These are phyloP conservation scores for Tromatobia lineatoria DNA, from an alignment of 2,888 invertebrate species.

Conservation along the genomic window DNA sequence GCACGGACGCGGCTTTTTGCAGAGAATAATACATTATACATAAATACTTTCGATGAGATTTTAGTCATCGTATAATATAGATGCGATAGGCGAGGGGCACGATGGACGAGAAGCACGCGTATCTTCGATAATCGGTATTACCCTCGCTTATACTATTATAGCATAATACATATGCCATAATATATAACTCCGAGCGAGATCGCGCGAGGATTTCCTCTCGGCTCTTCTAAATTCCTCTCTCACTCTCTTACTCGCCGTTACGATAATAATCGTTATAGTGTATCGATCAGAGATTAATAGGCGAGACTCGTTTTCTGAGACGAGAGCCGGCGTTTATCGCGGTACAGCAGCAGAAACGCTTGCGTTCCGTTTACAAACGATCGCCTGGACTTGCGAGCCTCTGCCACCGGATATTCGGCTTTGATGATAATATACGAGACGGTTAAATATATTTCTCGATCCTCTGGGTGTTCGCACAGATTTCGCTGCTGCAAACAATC, in stretches of 20 bases:
- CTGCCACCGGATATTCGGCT: slow-evolving; percentile 67
- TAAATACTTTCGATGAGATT: slow-evolving; percentile 56
- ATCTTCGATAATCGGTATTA: slow-evolving; percentile 48
- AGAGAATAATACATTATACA: slow-evolving; percentile 52
- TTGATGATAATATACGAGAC: slow-evolving; percentile 74
- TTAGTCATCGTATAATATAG: slow-evolving; percentile 47
- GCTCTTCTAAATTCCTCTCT: slow-evolving; percentile 11
- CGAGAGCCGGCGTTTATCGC: slow-evolving; percentile 41
- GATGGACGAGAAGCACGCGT: slow-evolving; percentile 48
- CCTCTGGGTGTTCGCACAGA: slow-evolving; percentile 11
- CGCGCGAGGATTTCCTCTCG: slow-evolving; percentile 25
- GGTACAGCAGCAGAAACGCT: slow-evolving; percentile 22
- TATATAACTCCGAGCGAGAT: slow-evolving; percentile 19
- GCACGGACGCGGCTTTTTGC: slow-evolving; percentile 35
- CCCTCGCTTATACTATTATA: slow-evolving; percentile 66
- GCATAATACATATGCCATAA: slow-evolving; percentile 56
- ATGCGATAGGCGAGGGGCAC: slow-evolving; percentile 28
- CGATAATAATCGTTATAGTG: slow-evolving; percentile 50
- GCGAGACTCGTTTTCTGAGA: slow-evolving; percentile 23
- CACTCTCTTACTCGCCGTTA: background rate
- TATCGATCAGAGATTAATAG: slow-evolving; percentile 53
- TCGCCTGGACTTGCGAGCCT: slow-evolving; percentile 19
- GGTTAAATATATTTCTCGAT: slow-evolving; percentile 70
- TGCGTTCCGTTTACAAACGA: slow-evolving; percentile 32
- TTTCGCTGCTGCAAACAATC: slow-evolving; percentile 32